These are phyloP conservation scores for Chrysolina haemoptera DNA, from an alignment of 2,888 invertebrate genomes.

Conservation along the genomic window DNA sequence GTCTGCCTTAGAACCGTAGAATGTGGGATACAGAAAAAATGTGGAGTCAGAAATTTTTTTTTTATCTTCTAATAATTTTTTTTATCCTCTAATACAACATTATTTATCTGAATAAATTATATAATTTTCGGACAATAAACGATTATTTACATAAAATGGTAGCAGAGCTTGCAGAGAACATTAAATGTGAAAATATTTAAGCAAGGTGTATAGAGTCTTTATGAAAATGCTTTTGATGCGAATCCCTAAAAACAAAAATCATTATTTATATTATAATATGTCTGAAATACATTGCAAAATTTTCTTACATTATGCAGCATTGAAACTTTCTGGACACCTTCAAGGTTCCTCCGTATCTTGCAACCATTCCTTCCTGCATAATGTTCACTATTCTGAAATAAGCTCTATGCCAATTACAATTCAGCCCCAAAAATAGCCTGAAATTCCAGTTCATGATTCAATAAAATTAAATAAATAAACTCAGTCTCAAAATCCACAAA, in stretches of 20 bases:
- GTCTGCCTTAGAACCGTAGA: too few relatives aligned
- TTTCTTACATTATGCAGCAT: conserved; percentile 55
- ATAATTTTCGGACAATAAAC: too few relatives aligned
- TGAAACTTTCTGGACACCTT: conserved; percentile 58
- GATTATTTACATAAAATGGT: too few relatives aligned
- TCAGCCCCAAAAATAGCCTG: conserved; percentile 72
- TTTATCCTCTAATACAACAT: too few relatives aligned
- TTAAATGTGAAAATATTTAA: neutral
- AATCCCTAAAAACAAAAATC: conserved; percentile 10
- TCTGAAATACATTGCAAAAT: conserved; percentile 22
- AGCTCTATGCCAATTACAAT: conserved; percentile 78
- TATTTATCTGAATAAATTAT: too few relatives aligned
- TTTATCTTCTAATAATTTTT: too few relatives aligned
- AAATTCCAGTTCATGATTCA: conserved; percentile 54
- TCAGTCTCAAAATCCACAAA: neutral
- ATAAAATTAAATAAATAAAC: conserved; percentile 51
- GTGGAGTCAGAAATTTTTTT: too few relatives aligned
- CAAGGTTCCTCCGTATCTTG: conserved; percentile 74
- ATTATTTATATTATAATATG: neutral
- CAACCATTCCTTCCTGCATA: conserved; percentile 80
- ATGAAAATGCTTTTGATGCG: neutral
- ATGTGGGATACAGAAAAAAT: too few relatives aligned
- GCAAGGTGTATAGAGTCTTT: neutral
- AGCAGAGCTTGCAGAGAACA: neutral
- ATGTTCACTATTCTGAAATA: conserved; percentile 76